phyloP scores from a whole-genome alignment of 2,888 invertebrate species.

The Caenorhabditis sp. region DNA sequence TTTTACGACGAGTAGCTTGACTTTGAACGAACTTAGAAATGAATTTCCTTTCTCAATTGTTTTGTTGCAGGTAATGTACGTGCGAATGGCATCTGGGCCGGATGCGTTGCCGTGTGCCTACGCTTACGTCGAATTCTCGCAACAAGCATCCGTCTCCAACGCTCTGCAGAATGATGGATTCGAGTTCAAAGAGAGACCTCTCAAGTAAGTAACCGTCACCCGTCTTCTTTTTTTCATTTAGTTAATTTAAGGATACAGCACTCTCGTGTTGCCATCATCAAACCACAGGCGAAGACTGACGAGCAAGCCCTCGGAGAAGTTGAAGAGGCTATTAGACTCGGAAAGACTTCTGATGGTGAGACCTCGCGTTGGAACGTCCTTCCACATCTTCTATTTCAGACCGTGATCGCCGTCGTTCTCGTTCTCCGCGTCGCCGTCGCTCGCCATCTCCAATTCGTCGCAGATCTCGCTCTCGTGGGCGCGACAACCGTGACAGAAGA shows the following conservation, averaged over 20 bases:
- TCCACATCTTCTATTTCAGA: conserved; percentile 2
- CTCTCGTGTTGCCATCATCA: conserved; percentile 90
- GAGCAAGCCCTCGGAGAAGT: conserved; percentile 95
- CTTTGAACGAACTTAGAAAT: conserved; percentile 12
- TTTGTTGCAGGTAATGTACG: conserved; percentile 90
- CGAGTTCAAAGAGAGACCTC: conserved; percentile 85
- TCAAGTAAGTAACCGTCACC: conserved; percentile 81
- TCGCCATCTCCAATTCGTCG: conserved; percentile 61
- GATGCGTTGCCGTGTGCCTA: conserved; percentile 84
- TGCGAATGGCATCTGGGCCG: conserved; percentile 88
- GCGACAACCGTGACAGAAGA: conserved; percentile 30
- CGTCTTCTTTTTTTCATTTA: too few species aligned
- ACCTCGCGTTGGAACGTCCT: background rate
- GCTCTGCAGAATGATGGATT: conserved; percentile 88
- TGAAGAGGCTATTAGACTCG: conserved; percentile 94
- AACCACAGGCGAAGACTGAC: conserved; percentile 93
- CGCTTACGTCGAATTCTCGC: conserved; percentile 93
- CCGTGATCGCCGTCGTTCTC: conserved; percentile 53
- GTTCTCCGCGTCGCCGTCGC: conserved; percentile 63
- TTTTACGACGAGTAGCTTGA: conserved; percentile 18
- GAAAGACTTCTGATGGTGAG: conserved; percentile 43
- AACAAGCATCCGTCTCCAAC: conserved; percentile 90
- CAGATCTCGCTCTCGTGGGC: conserved; percentile 36
- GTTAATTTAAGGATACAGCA: conserved; percentile 87
- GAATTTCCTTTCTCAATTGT: conserved; percentile 7